Evolutionary conservation across 2,797 vertebrate genomes (phyloP).

Genomic region (Anisognathus igniventris): DNA sequence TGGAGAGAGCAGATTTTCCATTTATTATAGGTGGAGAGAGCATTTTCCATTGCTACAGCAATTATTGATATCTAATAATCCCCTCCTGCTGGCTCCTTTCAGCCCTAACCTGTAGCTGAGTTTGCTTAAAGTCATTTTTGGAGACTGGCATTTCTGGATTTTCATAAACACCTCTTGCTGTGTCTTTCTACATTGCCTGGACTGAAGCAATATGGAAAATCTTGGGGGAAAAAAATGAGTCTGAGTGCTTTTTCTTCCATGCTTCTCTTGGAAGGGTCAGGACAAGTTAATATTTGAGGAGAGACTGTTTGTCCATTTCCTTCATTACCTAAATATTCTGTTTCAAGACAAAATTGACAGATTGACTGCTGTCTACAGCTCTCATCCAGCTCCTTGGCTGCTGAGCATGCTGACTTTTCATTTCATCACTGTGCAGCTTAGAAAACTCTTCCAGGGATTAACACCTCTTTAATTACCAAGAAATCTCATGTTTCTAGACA

Average conservation of each 20-base stretch:
- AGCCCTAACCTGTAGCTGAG: background rate
- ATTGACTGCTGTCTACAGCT: background rate
- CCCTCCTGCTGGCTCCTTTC: background rate
- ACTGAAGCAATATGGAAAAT: background rate
- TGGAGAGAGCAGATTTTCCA: background rate
- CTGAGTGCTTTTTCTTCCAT: background rate
- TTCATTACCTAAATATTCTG: background rate
- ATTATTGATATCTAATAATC: background rate
- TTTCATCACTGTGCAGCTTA: background rate
- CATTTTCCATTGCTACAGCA: background rate
- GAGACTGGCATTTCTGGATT: background rate
- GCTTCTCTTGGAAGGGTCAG: background rate
- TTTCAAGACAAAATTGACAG: background rate
- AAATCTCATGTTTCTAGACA: background rate
- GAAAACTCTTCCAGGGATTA: background rate
- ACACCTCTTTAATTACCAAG: constrained; percentile 23
- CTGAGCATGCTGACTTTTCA: background rate
- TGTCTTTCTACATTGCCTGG: background rate
- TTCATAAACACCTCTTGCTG: constrained; percentile 7
- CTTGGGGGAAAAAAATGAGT: background rate
- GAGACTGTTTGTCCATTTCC: background rate
- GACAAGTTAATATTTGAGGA: background rate
- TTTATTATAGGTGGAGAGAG: background rate
- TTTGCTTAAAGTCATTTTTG: background rate
- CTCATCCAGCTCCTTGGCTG: background rate